Percentiles rank a stretch among this genome's conserved stretches.
Conservation (phyloP, 2,888 invertebrate genomes). For the Microctonus aethiopoides region DNA sequence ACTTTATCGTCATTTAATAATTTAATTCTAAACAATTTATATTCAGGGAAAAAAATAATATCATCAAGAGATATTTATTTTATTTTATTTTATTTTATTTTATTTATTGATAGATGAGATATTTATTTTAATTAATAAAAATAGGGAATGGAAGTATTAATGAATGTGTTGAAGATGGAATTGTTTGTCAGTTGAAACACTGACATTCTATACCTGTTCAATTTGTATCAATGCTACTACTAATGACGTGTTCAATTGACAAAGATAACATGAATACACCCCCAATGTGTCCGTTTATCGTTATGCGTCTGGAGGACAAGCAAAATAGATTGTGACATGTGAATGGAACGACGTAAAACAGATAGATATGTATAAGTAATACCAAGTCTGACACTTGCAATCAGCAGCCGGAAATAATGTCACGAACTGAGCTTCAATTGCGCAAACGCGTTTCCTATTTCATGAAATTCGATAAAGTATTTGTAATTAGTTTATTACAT, state of each 20-base stretch:
- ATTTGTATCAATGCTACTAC: slow-evolving; percentile 47
- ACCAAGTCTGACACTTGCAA: slow-evolving; percentile 45
- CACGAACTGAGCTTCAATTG: slow-evolving; percentile 2
- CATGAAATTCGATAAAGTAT: neutral
- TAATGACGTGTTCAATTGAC: slow-evolving; percentile 54
- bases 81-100: too few species aligned
- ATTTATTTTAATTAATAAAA: too few species aligned
- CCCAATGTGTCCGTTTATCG: slow-evolving; percentile 26
- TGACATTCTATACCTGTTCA: slow-evolving; percentile 31
- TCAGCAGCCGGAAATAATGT: slow-evolving; percentile 48
- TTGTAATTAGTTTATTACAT: neutral
- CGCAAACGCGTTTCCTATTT: neutral
- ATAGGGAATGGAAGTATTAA: neutral
- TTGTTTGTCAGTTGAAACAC: slow-evolving; percentile 26
- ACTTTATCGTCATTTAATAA: neutral
- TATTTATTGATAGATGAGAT: too few species aligned
- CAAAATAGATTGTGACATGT: neutral
- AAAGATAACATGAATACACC: neutral
- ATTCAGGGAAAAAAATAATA: neutral
- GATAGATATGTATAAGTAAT: slow-evolving; percentile 18
- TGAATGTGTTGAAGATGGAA: neutral
- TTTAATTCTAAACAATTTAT: neutral
- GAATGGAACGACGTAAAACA: neutral
- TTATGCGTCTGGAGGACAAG: neutral
- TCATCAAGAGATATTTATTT: neutral